Percentiles rank a stretch among this genome's conserved stretches.
Evolutionary conservation across 2,113 vertebrate species (phyloP).

Genomic region (Delphinapterus leucas): DNA sequence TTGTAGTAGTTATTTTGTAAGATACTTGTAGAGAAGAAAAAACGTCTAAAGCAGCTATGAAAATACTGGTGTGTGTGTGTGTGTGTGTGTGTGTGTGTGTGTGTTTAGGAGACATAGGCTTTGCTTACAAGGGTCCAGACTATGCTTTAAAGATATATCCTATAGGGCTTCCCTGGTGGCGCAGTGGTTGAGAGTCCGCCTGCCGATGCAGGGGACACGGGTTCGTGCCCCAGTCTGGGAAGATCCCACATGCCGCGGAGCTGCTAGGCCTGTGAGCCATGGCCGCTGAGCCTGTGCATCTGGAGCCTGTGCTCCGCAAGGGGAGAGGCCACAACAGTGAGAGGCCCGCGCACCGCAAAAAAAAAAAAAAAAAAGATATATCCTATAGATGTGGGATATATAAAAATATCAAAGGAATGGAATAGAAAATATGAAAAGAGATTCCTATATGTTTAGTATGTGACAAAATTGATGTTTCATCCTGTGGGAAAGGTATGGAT

Average conservation of each 20-base stretch:
- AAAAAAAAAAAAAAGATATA: too few species aligned
- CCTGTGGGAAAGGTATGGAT: background rate
- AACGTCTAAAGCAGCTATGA: background rate
- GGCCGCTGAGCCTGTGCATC: too few species aligned
- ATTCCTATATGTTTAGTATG: background rate
- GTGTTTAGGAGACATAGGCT: rapidly evolving
- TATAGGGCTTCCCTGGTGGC: too few species aligned
- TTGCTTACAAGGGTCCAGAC: background rate
- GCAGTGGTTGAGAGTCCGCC: too few species aligned
- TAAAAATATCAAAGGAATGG: background rate
- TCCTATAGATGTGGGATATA: background rate
- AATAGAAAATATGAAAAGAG: background rate
- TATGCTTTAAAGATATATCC: background rate
- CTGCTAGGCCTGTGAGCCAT: too few species aligned
- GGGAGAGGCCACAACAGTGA: too few species aligned
- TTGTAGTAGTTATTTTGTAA: background rate
- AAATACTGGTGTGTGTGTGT: background rate
- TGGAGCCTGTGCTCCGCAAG: too few species aligned
- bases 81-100: background rate
- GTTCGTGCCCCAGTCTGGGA: too few species aligned
- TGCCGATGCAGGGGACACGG: too few species aligned
- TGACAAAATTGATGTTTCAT: background rate
- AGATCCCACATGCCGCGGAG: too few species aligned
- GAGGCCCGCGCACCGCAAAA: too few species aligned
- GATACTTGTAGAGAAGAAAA: background rate